Evolutionary conservation across 2,888 invertebrate species (phyloP), one percentile per base, ranked within the genome.

Genomic region (Ophioninae sp.): DNA sequence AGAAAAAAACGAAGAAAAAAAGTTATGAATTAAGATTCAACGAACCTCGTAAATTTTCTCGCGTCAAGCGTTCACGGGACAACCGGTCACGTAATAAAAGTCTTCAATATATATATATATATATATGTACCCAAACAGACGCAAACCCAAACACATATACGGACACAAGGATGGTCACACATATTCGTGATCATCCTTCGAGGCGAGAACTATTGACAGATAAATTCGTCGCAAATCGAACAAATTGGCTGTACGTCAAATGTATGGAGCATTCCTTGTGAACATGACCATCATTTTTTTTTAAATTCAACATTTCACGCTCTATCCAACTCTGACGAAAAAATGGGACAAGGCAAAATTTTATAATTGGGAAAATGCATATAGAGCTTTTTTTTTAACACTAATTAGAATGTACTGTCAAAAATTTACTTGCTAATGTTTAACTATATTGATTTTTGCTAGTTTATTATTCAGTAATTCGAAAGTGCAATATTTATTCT

Each of bases 21-120:
- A 75, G 75, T 64, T 61, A 64, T 81, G 75, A 81, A 75, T 81
- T 81, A 81, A 64, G 56, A 64, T 69, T 81, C 69, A 41, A 64
- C 75, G 80, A 75, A 81, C 75, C 80, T 75, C 80, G 80, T 81
- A 81, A 81, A 75, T 81, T 75, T 69, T 41, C 62, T 81, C 57
- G 62, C 64, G 80, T 75, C 80, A 70, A 37, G 30, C 59, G 44
- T 68, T 17, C 20, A 59, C 73, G 68, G 61, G 44, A 67, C 74
- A 44, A 72, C 73, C 79, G 72, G 79, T 67, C 73, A 61, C 44
- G 61, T 74, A 68, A 68, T 68, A 74, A 65, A 67, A 79, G 59
- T 61, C 30, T 39, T 13, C 8, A 39, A 64, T 44, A 65, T 30
- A 64, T 13, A 74, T 30, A 3, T 21, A 56, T 50, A 23, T 23